Conservation (phyloP, 1,140 invertebrate species). For the Drosophila takahashii region DNA sequence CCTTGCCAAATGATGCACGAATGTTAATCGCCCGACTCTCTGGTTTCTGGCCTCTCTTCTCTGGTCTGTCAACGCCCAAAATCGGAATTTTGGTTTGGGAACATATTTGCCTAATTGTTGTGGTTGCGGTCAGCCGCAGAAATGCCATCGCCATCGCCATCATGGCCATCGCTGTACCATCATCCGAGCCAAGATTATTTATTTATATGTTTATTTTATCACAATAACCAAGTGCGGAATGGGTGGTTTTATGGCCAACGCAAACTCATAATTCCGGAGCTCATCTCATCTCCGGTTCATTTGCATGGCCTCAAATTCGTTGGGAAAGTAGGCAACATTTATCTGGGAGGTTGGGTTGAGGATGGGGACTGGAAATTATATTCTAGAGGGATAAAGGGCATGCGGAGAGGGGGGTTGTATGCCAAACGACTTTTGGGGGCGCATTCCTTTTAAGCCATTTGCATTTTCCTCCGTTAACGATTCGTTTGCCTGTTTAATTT, state of each 20-base stretch:
- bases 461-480: conserved; percentile 52
- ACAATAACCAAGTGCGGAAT: conserved; percentile 29
- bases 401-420: conserved; percentile 12
- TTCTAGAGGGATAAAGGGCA: neutral
- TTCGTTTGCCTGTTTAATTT: conserved; percentile 41
- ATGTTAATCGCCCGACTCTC: conserved; percentile 33
- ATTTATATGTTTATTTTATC: conserved; percentile 64
- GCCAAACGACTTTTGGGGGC: conserved; percentile 51
- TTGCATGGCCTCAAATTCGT: conserved; percentile 45
- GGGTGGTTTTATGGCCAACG: conserved; percentile 9
- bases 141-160: conserved; percentile 33
- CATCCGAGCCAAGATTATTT: conserved; percentile 50
- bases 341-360: conserved; percentile 26
- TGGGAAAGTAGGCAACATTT: conserved; percentile 58
- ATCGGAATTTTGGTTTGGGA: neutral
- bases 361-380: neutral
- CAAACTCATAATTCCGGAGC: conserved; percentile 57
- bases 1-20: conserved; percentile 47
- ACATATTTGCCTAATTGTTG: conserved; percentile 62
- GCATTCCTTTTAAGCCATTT: conserved; percentile 59
- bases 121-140: conserved; percentile 47
- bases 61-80: conserved; percentile 21
- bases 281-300: conserved; percentile 62
- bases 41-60: neutral
- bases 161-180: conserved; percentile 17